Base-by-base conservation (phyloP, 2,888 invertebrate species). In the Mesochorus sp. region DNA sequence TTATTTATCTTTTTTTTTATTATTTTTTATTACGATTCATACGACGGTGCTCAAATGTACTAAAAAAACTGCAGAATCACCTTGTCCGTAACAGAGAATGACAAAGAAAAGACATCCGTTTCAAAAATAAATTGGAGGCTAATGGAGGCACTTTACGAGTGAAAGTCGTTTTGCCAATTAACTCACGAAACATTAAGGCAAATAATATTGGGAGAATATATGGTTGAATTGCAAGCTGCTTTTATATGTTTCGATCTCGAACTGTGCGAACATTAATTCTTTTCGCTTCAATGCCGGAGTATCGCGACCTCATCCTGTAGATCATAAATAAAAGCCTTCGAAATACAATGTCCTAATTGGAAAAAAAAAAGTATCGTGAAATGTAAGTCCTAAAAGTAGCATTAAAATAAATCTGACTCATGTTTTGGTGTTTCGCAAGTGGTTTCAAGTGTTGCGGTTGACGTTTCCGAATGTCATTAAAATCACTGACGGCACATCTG, bases 111-210 rank as follows among this genome's bases (percentile, higher is more conserved):
- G 21, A 34, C 31, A 21, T 70, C 47, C 26, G 39, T 39, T 34
- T 61, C 70, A 5, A 71, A 71, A 71, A 71, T 71, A 71, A 37
- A 39, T 59, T 28, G 17, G 44, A 34, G 1, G 14, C 39, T 12
- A 61, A 47, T 68, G 57, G n/a, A n/a, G n/a, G n/a, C 68, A 68
- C 55, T 57, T 68, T 37, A 68, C 57, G 42, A 47, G 21, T 57
- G 47, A 17, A 57, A 47, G 47, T 61, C 39, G 19, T 71, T 12
- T 14, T 34, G 28, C 19, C 59, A 10, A 26, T 71, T 61, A 12
- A 59, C 42, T 42, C 8, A 26, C 1, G 26, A 59, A 37, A 0
- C 10, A 34, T 12, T 31, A 19, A 12, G 8, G 31, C 10, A 8
- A 2, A 12, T 26, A 12, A 34, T 53, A 53, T 17, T 31, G 17